Evolutionary conservation across 2,113 vertebrate species (phyloP).

Genomic region (Mus spicilegus): DNA sequence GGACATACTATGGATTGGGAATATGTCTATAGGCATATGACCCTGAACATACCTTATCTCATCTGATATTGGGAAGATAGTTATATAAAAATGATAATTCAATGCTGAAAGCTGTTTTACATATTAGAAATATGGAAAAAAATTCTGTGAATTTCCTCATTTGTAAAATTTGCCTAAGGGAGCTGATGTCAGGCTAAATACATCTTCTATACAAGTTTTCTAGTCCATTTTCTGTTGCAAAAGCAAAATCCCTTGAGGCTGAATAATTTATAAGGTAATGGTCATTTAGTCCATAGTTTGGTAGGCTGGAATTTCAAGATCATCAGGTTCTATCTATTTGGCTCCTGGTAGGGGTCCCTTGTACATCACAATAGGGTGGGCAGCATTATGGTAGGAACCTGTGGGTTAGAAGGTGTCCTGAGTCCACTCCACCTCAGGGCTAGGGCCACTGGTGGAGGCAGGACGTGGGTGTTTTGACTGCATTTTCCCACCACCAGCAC

Average conservation of each 20-base stretch:
- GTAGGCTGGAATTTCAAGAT: background rate
- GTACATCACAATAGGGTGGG: background rate
- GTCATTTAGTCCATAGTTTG: background rate
- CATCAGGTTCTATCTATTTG: background rate
- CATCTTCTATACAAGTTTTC: background rate
- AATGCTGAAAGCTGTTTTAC: slow-evolving; percentile 22
- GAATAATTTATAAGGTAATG: background rate
- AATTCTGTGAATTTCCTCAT: slow-evolving; percentile 24
- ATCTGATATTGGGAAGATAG: background rate
- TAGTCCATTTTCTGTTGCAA: background rate
- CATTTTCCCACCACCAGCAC: no score
- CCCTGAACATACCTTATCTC: background rate
- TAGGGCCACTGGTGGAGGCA: no score
- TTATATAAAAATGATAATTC: slow-evolving; percentile 2
- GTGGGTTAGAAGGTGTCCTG: no score
- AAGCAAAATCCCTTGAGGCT: background rate
- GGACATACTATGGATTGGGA: background rate
- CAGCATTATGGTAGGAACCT: background rate
- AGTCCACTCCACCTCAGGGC: no score
- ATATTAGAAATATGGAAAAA: background rate
- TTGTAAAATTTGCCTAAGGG: background rate
- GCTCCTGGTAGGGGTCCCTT: background rate
- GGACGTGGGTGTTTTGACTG: no score
- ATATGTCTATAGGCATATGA: no score
- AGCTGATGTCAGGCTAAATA: background rate